Conservation (phyloP, 2,888 invertebrate species). For the Aphidius colemani region DNA sequence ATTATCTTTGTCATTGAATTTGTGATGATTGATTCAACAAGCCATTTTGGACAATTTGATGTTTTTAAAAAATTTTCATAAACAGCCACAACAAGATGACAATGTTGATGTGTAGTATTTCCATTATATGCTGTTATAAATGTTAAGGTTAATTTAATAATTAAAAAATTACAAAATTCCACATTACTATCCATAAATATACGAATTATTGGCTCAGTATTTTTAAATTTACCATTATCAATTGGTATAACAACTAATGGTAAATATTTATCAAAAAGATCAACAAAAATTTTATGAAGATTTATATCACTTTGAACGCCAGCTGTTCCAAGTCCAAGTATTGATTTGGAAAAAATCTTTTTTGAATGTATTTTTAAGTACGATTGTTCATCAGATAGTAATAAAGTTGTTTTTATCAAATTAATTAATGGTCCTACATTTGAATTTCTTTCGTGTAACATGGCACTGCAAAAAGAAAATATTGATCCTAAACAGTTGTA, state of each 20-base stretch:
- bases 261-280: constrained; percentile 53
- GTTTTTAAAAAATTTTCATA: constrained; percentile 44
- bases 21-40: constrained; percentile 44
- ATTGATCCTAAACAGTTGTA: constrained; percentile 53
- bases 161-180: constrained; percentile 42
- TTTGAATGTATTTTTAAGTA: constrained; percentile 45
- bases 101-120: constrained; percentile 50
- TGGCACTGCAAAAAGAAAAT: constrained; percentile 48
- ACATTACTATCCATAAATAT: constrained; percentile 48
- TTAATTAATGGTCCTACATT: constrained; percentile 47
- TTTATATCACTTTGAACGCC: constrained; percentile 47
- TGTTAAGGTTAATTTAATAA: constrained; percentile 45
- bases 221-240: constrained; percentile 38
- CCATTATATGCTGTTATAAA: constrained; percentile 46
- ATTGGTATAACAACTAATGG: constrained; percentile 47
- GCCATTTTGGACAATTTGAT: constrained; percentile 40
- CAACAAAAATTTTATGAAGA: constrained; percentile 47
- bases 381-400: constrained; percentile 46
- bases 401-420: constrained; percentile 46
- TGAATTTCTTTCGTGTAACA: constrained; percentile 45
- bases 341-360: constrained; percentile 52
- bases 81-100: constrained; percentile 48
- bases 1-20: constrained; percentile 45
- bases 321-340: constrained; percentile 51
- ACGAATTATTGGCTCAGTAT: constrained; percentile 47